phyloP scores from a whole-genome alignment of 1,140 invertebrate species.

The Tetragonula clypearis region DNA sequence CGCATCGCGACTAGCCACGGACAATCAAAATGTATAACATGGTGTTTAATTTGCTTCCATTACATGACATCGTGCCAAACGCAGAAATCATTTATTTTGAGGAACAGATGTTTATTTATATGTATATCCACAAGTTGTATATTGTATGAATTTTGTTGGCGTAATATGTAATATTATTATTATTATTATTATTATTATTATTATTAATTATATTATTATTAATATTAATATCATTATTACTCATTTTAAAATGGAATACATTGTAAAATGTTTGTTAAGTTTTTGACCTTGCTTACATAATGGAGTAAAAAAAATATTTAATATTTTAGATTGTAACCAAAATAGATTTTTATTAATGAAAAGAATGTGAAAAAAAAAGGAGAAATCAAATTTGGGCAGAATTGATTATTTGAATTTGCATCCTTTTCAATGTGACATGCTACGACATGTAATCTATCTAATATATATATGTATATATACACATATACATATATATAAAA shows the following conservation, averaged over 20 bases:
- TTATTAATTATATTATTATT: constrained; percentile 70
- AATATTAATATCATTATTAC: constrained; percentile 74
- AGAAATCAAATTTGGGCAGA: constrained; percentile 34
- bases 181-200: constrained; percentile 33
- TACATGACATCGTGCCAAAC: constrained; percentile 77
- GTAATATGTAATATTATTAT: constrained; percentile 68
- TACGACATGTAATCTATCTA: constrained; percentile 6
- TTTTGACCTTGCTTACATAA: constrained; percentile 81
- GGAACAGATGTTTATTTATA: constrained; percentile 58
- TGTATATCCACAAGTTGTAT: constrained; percentile 60
- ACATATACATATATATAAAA: background rate
- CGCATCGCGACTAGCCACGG: constrained; percentile 70
- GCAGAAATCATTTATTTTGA: constrained; percentile 67
- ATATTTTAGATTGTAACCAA: constrained; percentile 80
- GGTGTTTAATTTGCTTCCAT: constrained; percentile 77
- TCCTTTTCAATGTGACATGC: constrained; percentile 4
- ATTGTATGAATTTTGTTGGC: constrained; percentile 71
- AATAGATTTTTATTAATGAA: constrained; percentile 75
- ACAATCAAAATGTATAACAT: constrained; percentile 76
- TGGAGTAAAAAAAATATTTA: constrained; percentile 74
- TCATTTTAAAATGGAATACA: constrained; percentile 75
- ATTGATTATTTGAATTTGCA: constrained; percentile 48
- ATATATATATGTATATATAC: background rate
- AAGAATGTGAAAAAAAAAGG: constrained; percentile 37
- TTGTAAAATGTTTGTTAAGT: constrained; percentile 82